These are phyloP conservation scores for Eudasyphora cyanicolor DNA, from an alignment of 2,888 invertebrate genomes.

Conservation along the genomic window DNA sequence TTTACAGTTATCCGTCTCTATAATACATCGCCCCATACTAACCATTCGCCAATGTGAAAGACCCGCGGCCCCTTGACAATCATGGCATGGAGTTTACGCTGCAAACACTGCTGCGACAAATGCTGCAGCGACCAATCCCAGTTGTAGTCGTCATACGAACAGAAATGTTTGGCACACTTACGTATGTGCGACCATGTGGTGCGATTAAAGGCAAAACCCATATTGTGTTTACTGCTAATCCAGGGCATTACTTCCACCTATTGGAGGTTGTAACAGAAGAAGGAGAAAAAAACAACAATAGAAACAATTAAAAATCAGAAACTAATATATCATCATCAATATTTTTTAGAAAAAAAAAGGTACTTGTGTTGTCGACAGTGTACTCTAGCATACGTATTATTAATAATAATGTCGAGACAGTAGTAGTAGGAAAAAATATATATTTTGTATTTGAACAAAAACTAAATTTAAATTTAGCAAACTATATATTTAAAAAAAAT, in stretches of 20 bases:
- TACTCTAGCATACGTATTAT: constrained; percentile 18
- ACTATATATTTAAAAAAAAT: constrained; percentile 12
- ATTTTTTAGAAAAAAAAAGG: constrained; percentile 5
- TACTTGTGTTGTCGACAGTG: neutral
- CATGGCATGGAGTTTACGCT: constrained; percentile 90
- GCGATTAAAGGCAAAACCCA: constrained; percentile 98
- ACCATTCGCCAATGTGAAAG: constrained; percentile 99
- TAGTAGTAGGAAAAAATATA: neutral
- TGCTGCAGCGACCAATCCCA: constrained; percentile 99
- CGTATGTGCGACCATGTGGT: constrained; percentile 92
- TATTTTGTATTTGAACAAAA: constrained; percentile 37
- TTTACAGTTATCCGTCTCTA: too few relatives aligned
- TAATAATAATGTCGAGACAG: constrained; percentile 20
- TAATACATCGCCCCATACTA: constrained; percentile 77
- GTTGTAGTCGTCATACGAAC: constrained; percentile 98
- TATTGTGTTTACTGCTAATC: constrained; percentile 99
- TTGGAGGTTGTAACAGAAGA: neutral
- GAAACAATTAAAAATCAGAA: neutral
- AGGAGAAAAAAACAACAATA: constrained; percentile 9
- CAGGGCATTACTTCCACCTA: constrained; percentile 95
- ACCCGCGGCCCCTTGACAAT: constrained; percentile 96
- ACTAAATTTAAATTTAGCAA: constrained; percentile 44
- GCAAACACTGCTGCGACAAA: constrained; percentile 91
- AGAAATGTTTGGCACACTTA: constrained; percentile 91
- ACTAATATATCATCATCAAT: neutral